Base-by-base conservation (phyloP, 2,797 vertebrate species). In the Myotis findleyi region DNA sequence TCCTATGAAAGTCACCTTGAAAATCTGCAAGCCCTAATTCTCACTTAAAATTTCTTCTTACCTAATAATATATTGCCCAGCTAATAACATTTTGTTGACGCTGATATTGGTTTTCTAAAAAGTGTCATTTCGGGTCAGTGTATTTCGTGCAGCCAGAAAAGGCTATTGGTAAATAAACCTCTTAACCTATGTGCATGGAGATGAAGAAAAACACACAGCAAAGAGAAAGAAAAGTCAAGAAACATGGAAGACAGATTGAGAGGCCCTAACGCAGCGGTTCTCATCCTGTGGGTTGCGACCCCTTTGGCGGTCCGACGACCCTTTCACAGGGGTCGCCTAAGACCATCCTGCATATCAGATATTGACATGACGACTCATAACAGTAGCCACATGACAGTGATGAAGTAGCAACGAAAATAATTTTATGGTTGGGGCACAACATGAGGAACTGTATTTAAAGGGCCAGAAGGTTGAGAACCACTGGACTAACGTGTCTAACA, bases 191-290 rank as follows among this genome's bases (percentile, higher is more conserved):
- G 21, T 44, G 13, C 71, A 79, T 44, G 23, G 30, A 79, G 62
- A 57, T 72, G 33, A 69, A 21, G 27, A 36, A 89, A 82, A 83
- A 88, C 30, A 81, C n/a, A 87, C 0, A 69, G 14, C n/a, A 71
- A 92, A 75, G 21, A 68, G 16, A 91, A 59, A 30, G 23, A 84
- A 82, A 84, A 85, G 76, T 79, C 17, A 53, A 84, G 84, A 85
- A 38, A 77, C 76, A 71, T 23, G 20, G 55, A 94, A 76, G 33
- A 91, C 5, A 82, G 66, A 38, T 2, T 49, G 23, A 88, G 27
- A 88, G 51, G 47, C 13, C 66, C 77, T 73, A 66, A 57, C 4
- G 8, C 41, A 44, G 41, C 0, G 2, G 41, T 44, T 44, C 41
- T 44, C 41, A 44, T 2, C 41, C 41, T 44, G 41, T 44, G 41